Conservation (phyloP, 2,888 invertebrate genomes). For the Cordilura impudica region DNA sequence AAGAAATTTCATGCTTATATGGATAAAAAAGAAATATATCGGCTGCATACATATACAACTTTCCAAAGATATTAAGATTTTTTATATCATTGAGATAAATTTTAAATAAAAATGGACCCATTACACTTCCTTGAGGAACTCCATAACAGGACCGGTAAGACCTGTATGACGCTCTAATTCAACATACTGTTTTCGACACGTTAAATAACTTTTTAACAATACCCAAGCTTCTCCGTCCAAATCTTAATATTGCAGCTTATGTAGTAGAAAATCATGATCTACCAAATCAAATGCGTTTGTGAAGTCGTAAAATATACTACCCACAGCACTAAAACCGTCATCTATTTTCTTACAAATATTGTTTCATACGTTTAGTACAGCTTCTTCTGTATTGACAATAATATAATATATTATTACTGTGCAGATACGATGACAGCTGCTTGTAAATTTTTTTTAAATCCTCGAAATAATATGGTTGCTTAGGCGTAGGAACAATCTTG, state of each 20-base stretch:
- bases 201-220: background rate
- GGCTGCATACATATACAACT: background rate
- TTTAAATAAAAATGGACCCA: background rate
- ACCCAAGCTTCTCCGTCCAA: background rate
- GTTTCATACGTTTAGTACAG: too few relatives aligned
- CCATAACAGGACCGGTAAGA: background rate
- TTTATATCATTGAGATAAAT: conserved; percentile 8
- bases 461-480: too few relatives aligned
- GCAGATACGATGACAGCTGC: too few relatives aligned
- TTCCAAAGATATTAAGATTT: background rate
- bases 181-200: background rate
- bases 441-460: too few relatives aligned
- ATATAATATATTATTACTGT: too few relatives aligned
- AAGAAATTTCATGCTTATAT: background rate
- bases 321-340: too few relatives aligned
- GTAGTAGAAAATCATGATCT: too few relatives aligned
- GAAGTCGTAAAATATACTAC: too few relatives aligned
- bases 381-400: too few relatives aligned
- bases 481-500: too few relatives aligned
- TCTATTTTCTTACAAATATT: too few relatives aligned
- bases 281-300: too few relatives aligned
- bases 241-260: background rate
- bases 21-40: background rate
- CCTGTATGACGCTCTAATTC: background rate
- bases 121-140: conserved; percentile 1